Base-by-base conservation (phyloP, 2,888 invertebrate genomes). In the Melitaea athalia region DNA sequence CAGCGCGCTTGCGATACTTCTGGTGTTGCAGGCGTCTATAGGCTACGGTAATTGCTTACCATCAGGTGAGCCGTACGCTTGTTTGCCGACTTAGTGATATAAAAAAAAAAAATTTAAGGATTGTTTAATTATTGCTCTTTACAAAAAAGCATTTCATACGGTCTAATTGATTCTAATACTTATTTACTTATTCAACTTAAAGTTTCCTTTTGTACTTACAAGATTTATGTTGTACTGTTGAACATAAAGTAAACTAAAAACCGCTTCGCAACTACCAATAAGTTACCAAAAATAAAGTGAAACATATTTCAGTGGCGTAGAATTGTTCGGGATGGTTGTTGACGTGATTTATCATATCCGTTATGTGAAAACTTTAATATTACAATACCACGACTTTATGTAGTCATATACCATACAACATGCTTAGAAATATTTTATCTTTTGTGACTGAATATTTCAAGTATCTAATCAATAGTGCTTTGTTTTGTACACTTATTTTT, bases 291-390 rank as follows among this genome's bases (percentile, higher is more conserved):
- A 65, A 59, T 50, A 43, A 15, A 24, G 31, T 31, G 38, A 24
- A 43, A 59, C 49, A 59, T 64, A 64, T 59, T 50, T 42, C n/a
- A 50, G 42, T 59, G 49, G n/a, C 15, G 47, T 47, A 52, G 50
- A 43, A 59, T 59, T 59, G 31, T 50, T 52, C 43, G 59, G 50
- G 50, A 52, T 57, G 59, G 64, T 59, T 65, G 64, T 53, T 50
- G 57, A 61, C n/a, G 60, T 61, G 42, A 59, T 65, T 65, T 66
- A 66, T 65, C 53, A 53, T 43, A 53, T 61, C 47, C 33, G 60
- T 53, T 66, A 66, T 53, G 50, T 17, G 53, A 61, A 66, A 66
- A 53, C 52, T 47, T 17, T 61, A 12, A 33, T 47, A 33, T 38
- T 53, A 66, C 66, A 49, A 47, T 31, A 31, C 33, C 53, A 33